Evolutionary conservation across 1,140 invertebrate genomes (phyloP), one percentile per base, ranked within the genome.

Genomic region (Apis dorsata): DNA sequence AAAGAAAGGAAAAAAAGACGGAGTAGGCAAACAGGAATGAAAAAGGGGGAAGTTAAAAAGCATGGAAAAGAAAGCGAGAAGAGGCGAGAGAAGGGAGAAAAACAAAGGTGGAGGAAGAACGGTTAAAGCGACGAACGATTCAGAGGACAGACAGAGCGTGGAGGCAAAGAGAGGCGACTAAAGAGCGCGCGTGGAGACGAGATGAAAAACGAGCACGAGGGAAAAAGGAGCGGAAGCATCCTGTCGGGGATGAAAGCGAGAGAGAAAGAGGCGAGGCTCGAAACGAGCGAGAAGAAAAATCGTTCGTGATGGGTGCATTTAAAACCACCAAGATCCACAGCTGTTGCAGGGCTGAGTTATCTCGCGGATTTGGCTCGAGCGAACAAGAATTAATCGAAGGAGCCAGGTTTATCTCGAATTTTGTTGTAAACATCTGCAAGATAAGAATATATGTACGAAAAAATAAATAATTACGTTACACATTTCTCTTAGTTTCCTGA

Each of bases 91-190:
- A 74, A 74, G 7, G 28, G 72, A 60, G 72, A 19, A 60, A 74
- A 74, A 74, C 19, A 60, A 60, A 59, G 28, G 28, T 10, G 19
- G 17, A 53, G 34, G 72, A 59, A 74, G 57, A 49, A 24, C 57
- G 21, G 34, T 60, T 74, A 44, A 74, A 74, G 34, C 72, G 72
- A 74, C 57, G 57, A 74, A 74, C 28, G 55, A 59, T 74, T 74
- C 72, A 60, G 28, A 24, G 13, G 34, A 74, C 57, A 74, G 55
- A 74, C 55, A 21, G 28, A 60, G 72, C 57, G n/a, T 7, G n/a
- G 13, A 63, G 62, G n/a, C 13, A 17, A 17, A 57, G 55, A 55
- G 70, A 57, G 49, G 15, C 34, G 72, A n/a, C 55, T 19, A n/a
- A 53, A 60, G 57, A 74, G 57, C 34, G 19, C 57, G 57, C 55